These are phyloP conservation scores for Caenorhabditis macrosperma DNA, from an alignment of 2,888 invertebrate species.

Conservation along the genomic window DNA sequence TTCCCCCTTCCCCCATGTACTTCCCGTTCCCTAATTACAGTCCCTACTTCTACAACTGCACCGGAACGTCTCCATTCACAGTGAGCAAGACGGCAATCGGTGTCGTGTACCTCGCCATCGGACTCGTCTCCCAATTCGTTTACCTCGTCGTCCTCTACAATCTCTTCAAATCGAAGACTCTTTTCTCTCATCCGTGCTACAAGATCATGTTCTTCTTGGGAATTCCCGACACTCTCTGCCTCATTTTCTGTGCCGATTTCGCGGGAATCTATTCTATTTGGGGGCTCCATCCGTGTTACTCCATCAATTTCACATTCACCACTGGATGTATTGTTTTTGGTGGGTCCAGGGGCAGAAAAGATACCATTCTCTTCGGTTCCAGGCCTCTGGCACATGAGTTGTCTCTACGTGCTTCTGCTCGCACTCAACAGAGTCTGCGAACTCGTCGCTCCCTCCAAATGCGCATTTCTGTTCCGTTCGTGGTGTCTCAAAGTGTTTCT, in stretches of 20 bases:
- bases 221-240: constrained; percentile 50
- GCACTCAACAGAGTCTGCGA: constrained; percentile 59
- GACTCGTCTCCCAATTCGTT: constrained; percentile 34
- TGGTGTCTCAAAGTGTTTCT: constrained; percentile 23
- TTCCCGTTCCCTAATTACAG: too few species aligned
- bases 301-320: constrained; percentile 46
- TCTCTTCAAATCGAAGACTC: constrained; percentile 17
- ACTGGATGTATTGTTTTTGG: constrained; percentile 57
- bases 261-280: constrained; percentile 60
- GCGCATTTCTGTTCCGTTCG: constrained; percentile 32
- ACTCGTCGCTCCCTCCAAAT: constrained; percentile 38
- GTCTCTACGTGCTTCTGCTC: constrained; percentile 54
- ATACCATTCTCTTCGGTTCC: constrained; percentile 4
- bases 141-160: constrained; percentile 35
- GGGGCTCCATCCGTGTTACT: constrained; percentile 56
- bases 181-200: constrained; percentile 45
- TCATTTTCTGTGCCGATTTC: constrained; percentile 59
- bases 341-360: constrained; percentile 9
- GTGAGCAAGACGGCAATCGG: constrained; percentile 22
- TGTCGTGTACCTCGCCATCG: constrained; percentile 31
- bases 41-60: constrained; percentile 47
- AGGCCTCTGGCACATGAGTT: constrained; percentile 65
- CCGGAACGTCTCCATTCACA: constrained; percentile 38
- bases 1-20: too few species aligned
- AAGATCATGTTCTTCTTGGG: constrained; percentile 56